Conservation (phyloP, 1,140 invertebrate species). For the Gryllus bimaculatus region DNA sequence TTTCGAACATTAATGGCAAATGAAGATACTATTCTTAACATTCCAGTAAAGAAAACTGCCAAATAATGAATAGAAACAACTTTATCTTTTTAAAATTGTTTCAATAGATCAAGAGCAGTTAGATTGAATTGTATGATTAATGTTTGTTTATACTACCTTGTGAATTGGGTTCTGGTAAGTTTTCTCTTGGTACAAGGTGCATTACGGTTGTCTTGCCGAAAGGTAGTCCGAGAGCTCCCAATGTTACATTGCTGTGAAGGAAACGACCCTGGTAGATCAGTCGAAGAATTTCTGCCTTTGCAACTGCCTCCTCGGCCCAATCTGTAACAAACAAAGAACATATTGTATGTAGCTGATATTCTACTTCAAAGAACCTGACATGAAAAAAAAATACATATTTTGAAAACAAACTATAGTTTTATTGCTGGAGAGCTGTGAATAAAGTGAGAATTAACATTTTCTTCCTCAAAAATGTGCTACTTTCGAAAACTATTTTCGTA, state of each 20-base stretch:
- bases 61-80: too few species aligned
- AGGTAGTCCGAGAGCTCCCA: slow-evolving; percentile 91
- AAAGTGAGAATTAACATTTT: not conserved
- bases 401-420: not conserved
- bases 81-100: too few species aligned
- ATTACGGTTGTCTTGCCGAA: slow-evolving; percentile 97
- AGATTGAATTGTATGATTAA: too few species aligned
- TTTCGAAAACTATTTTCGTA: not conserved
- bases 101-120: too few species aligned
- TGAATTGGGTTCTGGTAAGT: slow-evolving; percentile 96
- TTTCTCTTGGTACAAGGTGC: slow-evolving; percentile 98
- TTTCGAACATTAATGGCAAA: too few species aligned
- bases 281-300: slow-evolving; percentile 92
- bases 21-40: too few species aligned
- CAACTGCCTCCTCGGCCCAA: slow-evolving; percentile 90
- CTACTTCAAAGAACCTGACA: not conserved
- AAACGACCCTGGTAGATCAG: slow-evolving; percentile 99
- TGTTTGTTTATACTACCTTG: slow-evolving; percentile 55
- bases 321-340: slow-evolving; percentile 45
- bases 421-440: not conserved
- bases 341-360: not conserved
- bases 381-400: not conserved
- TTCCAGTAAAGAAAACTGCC: too few species aligned
- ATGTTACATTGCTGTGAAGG: slow-evolving; percentile 97
- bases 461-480: not conserved